Conservation (phyloP, 2,113 vertebrate genomes). For the Gambusia affinis region DNA sequence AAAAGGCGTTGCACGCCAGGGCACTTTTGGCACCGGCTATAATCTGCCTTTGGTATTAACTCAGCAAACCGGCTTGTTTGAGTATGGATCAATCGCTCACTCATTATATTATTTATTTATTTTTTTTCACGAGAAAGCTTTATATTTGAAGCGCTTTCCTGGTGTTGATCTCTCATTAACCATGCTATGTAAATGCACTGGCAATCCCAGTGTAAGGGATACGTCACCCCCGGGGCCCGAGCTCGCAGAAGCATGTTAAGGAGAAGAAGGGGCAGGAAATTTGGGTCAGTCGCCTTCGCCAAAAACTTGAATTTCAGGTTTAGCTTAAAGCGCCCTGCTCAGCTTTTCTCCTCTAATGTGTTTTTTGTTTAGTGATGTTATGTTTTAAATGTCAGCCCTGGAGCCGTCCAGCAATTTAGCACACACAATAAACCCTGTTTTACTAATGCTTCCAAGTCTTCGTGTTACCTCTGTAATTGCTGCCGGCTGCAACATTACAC, state of each 20-base stretch:
- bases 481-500: slow-evolving; percentile 73
- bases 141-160: slow-evolving; percentile 77
- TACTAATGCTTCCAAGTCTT: slow-evolving; percentile 74
- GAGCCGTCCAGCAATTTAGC: slow-evolving; percentile 77
- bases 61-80: slow-evolving; percentile 84
- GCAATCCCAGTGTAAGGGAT: slow-evolving; percentile 80
- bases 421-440: slow-evolving; percentile 70
- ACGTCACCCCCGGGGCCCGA: slow-evolving; percentile 72
- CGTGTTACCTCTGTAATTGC: slow-evolving; percentile 74
- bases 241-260: slow-evolving; percentile 77
- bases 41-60: slow-evolving; percentile 86
- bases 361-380: slow-evolving; percentile 77
- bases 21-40: slow-evolving; percentile 80
- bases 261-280: slow-evolving; percentile 78
- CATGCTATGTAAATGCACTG: slow-evolving; percentile 80
- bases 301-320: slow-evolving; percentile 81
- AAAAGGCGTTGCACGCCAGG: slow-evolving; percentile 78
- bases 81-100: slow-evolving; percentile 83
- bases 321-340: slow-evolving; percentile 70
- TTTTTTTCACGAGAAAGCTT: slow-evolving; percentile 81
- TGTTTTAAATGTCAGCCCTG: slow-evolving; percentile 82
- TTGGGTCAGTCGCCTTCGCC: slow-evolving; percentile 81
- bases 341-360: slow-evolving; percentile 74
- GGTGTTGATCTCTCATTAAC: slow-evolving; percentile 85
- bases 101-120: slow-evolving; percentile 69